phyloP scores from a whole-genome alignment of 2,888 invertebrate genomes.

The Drosophila anomelani region DNA sequence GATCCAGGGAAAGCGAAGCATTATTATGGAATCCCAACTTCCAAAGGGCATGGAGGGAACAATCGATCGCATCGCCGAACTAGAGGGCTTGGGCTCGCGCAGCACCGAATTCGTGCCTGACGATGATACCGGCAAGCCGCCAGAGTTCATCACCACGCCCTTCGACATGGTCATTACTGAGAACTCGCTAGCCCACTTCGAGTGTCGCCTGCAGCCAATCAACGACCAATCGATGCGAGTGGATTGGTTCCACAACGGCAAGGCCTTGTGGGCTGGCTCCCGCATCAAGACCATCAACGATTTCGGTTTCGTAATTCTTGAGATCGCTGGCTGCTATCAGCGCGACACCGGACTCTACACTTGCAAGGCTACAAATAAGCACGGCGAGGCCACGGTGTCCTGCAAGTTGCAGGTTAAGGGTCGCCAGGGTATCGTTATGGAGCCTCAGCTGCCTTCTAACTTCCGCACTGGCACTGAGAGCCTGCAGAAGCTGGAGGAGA shows the following conservation, averaged over 20 bases:
- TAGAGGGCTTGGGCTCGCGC: constrained; percentile 93
- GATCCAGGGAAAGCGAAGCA: constrained; percentile 95
- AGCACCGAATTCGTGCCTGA: constrained; percentile 89
- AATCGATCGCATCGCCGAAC: constrained; percentile 95
- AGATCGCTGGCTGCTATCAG: constrained; percentile 96
- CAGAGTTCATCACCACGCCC: constrained; percentile 95
- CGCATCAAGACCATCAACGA: constrained; percentile 98
- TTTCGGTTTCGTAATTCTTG: constrained; percentile 98
- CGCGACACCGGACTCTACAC: constrained; percentile 96
- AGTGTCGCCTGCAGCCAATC: constrained; percentile 94
- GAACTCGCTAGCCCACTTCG: constrained; percentile 96
- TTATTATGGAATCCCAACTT: constrained; percentile 95
- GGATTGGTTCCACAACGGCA: constrained; percentile 99
- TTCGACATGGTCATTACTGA: constrained; percentile 93
- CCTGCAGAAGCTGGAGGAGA: constrained; percentile 95
- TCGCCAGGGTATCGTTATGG: constrained; percentile 94
- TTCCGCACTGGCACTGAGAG: constrained; percentile 95
- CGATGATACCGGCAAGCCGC: constrained; percentile 94
- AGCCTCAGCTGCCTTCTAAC: constrained; percentile 94
- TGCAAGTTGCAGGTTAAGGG: constrained; percentile 95
- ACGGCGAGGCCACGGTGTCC: constrained; percentile 95
- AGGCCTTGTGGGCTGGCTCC: constrained; percentile 95
- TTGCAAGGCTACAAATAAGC: constrained; percentile 95
- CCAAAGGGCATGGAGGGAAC: constrained; percentile 97
- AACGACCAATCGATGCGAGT: constrained; percentile 97